Base-by-base conservation (phyloP, 2,888 invertebrate species). In the Crepidodera aurea region DNA sequence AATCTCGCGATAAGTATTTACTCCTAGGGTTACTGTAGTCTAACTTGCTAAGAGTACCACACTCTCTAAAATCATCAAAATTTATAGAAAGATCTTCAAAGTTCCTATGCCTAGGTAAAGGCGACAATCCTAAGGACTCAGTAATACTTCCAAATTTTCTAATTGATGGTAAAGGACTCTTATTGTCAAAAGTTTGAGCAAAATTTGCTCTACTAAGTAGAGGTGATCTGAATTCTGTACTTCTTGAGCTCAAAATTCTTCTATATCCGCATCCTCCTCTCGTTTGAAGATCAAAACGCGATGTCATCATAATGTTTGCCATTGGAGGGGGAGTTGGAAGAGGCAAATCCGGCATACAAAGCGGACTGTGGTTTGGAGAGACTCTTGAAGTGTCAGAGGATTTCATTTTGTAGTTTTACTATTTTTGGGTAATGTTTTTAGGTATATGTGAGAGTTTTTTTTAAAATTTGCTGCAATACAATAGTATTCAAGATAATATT, bases 301-400 rank as follows among this genome's bases (percentile, higher is more conserved):
- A 79, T 10, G 79, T 79, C 74, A 77, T 72, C 73, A 79, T 77
- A 51, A 81, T 77, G 62, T 81, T 80, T 27, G 78, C 78, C 81
- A 81, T 81, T 13, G 81, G 81, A 25, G 81, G 81, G 16, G 81
- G 81, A 12, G 81, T 78, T 8, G 81, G 79, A 8, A 80, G 72
- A 4, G 81, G 81, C 50, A 81, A 61, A 68, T 81, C 81, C 0
- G 78, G 73, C 60, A 77, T 65, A 55, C 74, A 75, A 13, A 75
- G 69, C 42, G 77, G 75, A 40, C 68, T 68, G 2, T 60, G 64
- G 51, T 39, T 32, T 39, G 65, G 61, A 22, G 64, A 58, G 29
- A 67, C 67, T 29, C 65, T 60, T 48, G 71, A 66, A 58, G 4
- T 18, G 6, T 70, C 69, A 16, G 72, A 69, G 25, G 74, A 67